These are phyloP conservation scores for Diloba caeruleocephala DNA, from an alignment of 2,888 invertebrate species.

Conservation along the genomic window DNA sequence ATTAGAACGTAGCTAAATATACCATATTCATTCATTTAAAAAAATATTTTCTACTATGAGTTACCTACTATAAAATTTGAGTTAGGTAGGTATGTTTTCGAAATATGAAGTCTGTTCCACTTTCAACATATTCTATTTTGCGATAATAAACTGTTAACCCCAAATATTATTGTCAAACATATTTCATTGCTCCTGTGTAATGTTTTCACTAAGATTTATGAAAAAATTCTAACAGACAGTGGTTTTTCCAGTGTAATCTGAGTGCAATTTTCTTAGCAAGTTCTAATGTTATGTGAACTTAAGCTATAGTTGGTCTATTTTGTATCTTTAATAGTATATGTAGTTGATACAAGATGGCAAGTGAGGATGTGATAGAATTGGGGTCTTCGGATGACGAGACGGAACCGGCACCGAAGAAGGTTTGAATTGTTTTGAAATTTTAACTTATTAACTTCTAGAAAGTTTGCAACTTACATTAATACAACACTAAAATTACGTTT, in stretches of 20 bases:
- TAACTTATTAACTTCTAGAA: too few relatives aligned
- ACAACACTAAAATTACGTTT: too few relatives aligned
- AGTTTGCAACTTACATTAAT: too few relatives aligned
- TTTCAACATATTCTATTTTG: background rate
- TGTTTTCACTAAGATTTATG: background rate
- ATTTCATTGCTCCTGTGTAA: slow-evolving; percentile 7
- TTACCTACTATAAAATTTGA: too few relatives aligned
- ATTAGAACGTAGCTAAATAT: too few relatives aligned
- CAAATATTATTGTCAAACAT: slow-evolving; percentile 12
- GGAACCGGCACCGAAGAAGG: slow-evolving; percentile 79
- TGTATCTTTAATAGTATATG: slow-evolving; percentile 1
- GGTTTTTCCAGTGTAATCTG: background rate
- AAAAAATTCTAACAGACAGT: slow-evolving; percentile 6
- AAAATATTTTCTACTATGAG: too few relatives aligned
- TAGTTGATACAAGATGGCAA: slow-evolving; percentile 68
- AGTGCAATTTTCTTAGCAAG: slow-evolving; percentile 1
- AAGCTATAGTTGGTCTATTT: background rate
- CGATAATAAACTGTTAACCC: background rate
- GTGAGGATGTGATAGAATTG: slow-evolving; percentile 82
- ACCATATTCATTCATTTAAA: too few relatives aligned
- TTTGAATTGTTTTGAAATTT: slow-evolving; percentile 34
- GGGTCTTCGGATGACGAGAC: slow-evolving; percentile 84
- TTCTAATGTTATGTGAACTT: slow-evolving; percentile 2
- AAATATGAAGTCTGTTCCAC: too few relatives aligned
- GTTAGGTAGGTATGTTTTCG: too few relatives aligned